Evolutionary conservation across 2,797 vertebrate species (phyloP), one percentile per base, ranked within the genome.

Genomic region (Bradypodion pumilum): DNA sequence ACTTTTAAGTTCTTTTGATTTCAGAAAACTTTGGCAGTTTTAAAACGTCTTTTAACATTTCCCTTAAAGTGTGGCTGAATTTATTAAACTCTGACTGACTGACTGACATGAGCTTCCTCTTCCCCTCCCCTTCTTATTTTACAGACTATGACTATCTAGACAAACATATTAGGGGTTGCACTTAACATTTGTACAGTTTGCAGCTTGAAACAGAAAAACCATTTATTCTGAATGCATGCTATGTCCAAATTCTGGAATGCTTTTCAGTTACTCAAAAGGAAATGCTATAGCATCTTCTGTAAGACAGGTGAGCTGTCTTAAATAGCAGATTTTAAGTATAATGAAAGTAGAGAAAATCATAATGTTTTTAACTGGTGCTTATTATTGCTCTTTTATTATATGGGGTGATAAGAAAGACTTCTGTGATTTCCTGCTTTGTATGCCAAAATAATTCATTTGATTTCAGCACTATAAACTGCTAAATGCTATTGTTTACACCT

Each of bases 41-140:
- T 7, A 7, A 76, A 3, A 77, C 27, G 21, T 59, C 37, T 59
- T 59, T 69, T 46, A 69, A 29, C 37, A 16, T 27, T 21, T 56
- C 12, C 21, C 21, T 56, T 56, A 56, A 56, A 56, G 52, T 56
- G 52, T 56, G 52, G 15, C 52, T 56, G 52, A 21, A 56, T 56
- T 56, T 56, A 19, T 21, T 4, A 56, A 56, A 62, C 21, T 46
- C 25, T 52, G 72, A 32, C 3, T 19, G 32, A 32, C 3, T 19
- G 32, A 27, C 40, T 77, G n/a, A 56, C 44, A 60, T 66, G 9
- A 16, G 37, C n/a, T 56, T 73, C 78, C 62, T 62, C 44, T n/a
- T n/a, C 27, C 10, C 78, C n/a, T n/a, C n/a, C n/a, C n/a, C n/a
- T n/a, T 83, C 49, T 70, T 65, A 83, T 87, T 89, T 60, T 72